Evolutionary conservation across 2,797 vertebrate genomes (phyloP).

Genomic region (Myoxocephalus aenaeus): DNA sequence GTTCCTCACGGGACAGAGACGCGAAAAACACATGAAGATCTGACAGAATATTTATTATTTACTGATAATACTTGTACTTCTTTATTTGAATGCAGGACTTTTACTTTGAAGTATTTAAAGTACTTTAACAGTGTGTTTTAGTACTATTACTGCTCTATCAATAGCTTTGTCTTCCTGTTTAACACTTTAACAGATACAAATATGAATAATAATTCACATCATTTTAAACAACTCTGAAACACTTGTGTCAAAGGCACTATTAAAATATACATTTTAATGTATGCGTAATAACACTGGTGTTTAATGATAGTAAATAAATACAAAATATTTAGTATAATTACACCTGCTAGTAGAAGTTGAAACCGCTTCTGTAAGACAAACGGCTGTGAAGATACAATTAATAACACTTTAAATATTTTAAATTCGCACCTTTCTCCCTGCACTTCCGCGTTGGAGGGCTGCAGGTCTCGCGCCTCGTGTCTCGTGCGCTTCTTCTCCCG

Average conservation of each 20-base stretch:
- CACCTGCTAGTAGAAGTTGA: rapidly evolving
- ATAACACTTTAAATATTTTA: not conserved
- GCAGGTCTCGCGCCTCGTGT: conserved; percentile 11
- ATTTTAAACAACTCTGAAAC: not conserved
- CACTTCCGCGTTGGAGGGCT: conserved; percentile 44
- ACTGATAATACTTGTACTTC: too few relatives aligned
- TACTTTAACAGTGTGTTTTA: not conserved
- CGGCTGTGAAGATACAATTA: not conserved
- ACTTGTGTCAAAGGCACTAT: not conserved
- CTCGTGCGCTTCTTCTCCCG: conserved; percentile 2
- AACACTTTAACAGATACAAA: not conserved
- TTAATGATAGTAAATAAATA: not conserved
- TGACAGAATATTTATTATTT: too few relatives aligned
- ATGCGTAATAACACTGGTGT: not conserved
- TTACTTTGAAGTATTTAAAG: not conserved
- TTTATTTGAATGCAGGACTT: not conserved
- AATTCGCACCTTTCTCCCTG: not conserved
- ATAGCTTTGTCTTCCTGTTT: not conserved
- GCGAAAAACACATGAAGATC: too few relatives aligned
- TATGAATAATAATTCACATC: not conserved
- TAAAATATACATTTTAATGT: not conserved
- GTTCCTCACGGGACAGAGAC: too few relatives aligned
- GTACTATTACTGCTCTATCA: not conserved
- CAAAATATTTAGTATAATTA: not conserved
- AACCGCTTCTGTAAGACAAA: not conserved